A percentile compares a stretch with the other conserved stretches of the same genome.
Conservation (phyloP, 2,113 vertebrate species). For the Triplophysa siluroides region DNA sequence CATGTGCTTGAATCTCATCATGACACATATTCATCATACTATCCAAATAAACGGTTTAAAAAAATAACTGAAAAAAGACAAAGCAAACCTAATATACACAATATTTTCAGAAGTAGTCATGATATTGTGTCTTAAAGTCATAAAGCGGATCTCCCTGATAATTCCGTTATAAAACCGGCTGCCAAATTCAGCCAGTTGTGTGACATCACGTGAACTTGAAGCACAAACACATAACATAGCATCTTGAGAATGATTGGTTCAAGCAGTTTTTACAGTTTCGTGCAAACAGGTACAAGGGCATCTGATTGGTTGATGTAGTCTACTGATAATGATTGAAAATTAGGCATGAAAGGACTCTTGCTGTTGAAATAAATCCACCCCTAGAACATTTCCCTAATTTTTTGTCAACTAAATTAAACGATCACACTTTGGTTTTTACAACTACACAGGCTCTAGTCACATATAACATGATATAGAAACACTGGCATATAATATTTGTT, state of each 20-base stretch:
- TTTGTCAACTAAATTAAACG: background rate
- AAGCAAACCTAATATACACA: slow-evolving; percentile 33
- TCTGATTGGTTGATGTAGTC: slow-evolving; percentile 1
- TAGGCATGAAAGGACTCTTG: background rate
- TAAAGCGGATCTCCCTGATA: slow-evolving; percentile 3
- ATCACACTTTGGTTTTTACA: slow-evolving; percentile 19
- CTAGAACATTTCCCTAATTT: background rate
- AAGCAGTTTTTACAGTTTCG: background rate
- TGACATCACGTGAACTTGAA: slow-evolving; percentile 12
- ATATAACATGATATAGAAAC: background rate
- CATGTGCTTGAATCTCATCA: slow-evolving; percentile 2
- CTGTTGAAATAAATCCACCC: background rate
- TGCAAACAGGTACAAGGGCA: background rate
- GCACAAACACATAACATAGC: slow-evolving; percentile 1
- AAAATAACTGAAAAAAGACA: background rate
- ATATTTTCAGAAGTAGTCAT: background rate
- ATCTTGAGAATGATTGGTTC: background rate
- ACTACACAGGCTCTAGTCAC: background rate
- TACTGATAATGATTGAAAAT: background rate
- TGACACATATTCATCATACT: slow-evolving; percentile 10
- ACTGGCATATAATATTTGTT: background rate
- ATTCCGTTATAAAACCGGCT: background rate
- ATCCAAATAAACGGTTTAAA: background rate
- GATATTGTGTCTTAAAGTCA: background rate
- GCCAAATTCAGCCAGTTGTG: slow-evolving; percentile 6